Evolutionary conservation across 2,797 vertebrate genomes (phyloP).

Genomic region (Mallotus villosus): DNA sequence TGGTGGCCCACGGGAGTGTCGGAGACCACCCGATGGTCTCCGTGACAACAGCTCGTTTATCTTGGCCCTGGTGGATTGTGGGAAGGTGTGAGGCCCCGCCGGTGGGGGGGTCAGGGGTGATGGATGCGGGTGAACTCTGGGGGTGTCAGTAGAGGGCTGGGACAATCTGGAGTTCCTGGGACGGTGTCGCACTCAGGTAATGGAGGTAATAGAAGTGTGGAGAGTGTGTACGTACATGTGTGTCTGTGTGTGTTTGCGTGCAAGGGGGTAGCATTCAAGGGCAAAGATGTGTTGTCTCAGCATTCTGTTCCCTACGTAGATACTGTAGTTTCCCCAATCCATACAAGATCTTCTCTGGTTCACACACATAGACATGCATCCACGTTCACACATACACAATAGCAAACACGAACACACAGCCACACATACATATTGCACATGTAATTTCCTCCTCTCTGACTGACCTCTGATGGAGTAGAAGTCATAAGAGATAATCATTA

Average conservation of each 20-base stretch:
- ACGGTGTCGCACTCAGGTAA: conserved; percentile 39
- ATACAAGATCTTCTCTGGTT: too few relatives aligned
- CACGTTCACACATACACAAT: too few relatives aligned
- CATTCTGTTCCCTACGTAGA: too few relatives aligned
- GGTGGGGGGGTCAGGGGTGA: conserved; percentile 28
- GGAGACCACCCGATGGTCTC: neutral
- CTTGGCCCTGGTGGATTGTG: neutral
- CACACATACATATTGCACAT: too few relatives aligned
- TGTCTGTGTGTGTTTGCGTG: conserved; percentile 15
- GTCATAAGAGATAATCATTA: too few relatives aligned
- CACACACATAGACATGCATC: too few relatives aligned
- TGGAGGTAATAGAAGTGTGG: neutral
- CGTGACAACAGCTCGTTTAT: neutral
- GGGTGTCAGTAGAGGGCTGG: conserved; percentile 64
- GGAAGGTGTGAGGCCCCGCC: neutral
- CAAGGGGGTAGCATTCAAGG: too few relatives aligned
- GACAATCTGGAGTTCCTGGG: conserved; percentile 74
- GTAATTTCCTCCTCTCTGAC: too few relatives aligned
- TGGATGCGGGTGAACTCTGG: conserved; percentile 62
- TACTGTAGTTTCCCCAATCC: too few relatives aligned
- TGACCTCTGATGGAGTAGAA: too few relatives aligned
- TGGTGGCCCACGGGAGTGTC: neutral
- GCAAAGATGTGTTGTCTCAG: too few relatives aligned
- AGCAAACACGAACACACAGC: too few relatives aligned
- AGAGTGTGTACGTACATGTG: neutral